Evolutionary conservation across 2,888 invertebrate species (phyloP).

Genomic region (Suillia variegata): DNA sequence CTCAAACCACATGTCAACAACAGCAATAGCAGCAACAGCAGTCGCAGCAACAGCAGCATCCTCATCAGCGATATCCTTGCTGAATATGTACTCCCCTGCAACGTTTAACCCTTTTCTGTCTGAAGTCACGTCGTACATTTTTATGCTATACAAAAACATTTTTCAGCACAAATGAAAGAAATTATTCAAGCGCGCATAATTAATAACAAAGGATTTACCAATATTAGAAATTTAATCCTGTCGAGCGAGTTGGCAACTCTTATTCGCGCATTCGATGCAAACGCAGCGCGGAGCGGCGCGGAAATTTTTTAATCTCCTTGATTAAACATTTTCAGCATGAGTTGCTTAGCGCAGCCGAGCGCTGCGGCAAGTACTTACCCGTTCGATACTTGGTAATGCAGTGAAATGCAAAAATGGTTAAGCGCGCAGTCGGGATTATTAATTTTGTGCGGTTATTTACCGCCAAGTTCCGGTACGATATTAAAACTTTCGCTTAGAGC

Average conservation of each 20-base stretch:
- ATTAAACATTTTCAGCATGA: slow-evolving; percentile 15
- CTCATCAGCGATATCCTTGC: neutral
- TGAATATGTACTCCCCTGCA: neutral
- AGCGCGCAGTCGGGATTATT: too few species aligned
- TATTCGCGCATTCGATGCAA: neutral
- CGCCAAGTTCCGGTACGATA: too few species aligned
- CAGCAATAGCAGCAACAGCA: neutral
- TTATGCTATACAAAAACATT: neutral
- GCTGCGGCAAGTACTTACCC: too few species aligned
- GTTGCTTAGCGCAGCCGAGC: neutral
- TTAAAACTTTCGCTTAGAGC: too few species aligned
- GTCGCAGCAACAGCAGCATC: neutral
- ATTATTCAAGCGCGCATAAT: slow-evolving; percentile 41
- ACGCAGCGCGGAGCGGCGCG: neutral
- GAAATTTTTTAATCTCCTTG: slow-evolving; percentile 16
- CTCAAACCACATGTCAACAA: neutral
- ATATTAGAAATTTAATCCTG: slow-evolving; percentile 34
- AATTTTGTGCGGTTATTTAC: too few species aligned
- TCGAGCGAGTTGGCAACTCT: slow-evolving; percentile 6
- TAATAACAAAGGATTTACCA: slow-evolving; percentile 40
- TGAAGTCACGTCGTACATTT: neutral
- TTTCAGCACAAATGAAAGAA: slow-evolving; percentile 30
- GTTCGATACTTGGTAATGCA: too few species aligned
- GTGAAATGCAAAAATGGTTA: too few species aligned
- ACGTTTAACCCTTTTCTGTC: neutral